Evolutionary conservation across 2,113 vertebrate genomes (phyloP).

Genomic region (Tragelaphus imberbis): DNA sequence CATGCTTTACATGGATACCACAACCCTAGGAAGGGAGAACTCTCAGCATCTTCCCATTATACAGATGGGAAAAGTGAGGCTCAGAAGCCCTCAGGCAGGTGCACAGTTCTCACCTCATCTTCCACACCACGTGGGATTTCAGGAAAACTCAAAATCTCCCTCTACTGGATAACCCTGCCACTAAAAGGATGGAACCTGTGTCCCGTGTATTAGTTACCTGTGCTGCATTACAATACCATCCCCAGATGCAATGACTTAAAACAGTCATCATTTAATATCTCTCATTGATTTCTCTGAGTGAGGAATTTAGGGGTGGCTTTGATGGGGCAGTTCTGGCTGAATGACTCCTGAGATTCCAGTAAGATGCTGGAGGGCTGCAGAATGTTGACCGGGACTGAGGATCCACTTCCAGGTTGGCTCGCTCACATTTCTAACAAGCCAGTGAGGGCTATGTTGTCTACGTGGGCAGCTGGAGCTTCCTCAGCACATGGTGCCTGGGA

Average conservation of each 20-base stretch:
- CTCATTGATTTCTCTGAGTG: background rate
- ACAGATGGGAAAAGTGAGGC: background rate
- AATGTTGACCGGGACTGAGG: background rate
- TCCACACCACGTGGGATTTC: background rate
- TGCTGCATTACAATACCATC: background rate
- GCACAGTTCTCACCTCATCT: background rate
- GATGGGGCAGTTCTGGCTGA: background rate
- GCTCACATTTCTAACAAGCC: background rate
- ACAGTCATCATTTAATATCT: background rate
- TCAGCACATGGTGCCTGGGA: background rate
- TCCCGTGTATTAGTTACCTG: background rate
- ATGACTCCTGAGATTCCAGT: background rate
- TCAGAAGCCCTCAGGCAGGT: background rate
- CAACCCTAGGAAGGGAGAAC: background rate
- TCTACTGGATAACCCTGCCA: background rate
- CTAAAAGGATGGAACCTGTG: background rate
- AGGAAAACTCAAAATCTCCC: background rate
- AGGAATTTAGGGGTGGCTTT: background rate
- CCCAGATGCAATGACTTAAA: background rate
- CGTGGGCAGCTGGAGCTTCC: background rate
- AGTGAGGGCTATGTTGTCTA: background rate
- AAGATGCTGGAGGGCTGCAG: background rate
- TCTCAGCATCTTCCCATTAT: background rate
- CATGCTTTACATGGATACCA: rapidly evolving
- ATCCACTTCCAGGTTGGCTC: background rate